phyloP scores from a whole-genome alignment of 2,113 vertebrate species.

The Marcusenius ussheri region DNA sequence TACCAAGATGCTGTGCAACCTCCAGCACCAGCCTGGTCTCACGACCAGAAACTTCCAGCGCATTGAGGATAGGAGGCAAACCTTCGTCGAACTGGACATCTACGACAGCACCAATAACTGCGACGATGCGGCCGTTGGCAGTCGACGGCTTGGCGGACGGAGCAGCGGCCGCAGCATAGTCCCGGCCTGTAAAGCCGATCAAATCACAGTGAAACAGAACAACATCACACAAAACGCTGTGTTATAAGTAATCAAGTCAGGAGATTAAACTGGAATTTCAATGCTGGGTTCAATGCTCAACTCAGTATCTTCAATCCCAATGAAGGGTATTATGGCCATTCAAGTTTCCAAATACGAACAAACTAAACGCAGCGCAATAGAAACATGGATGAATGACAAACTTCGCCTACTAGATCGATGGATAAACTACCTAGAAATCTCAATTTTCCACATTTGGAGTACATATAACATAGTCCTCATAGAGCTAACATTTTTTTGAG shows the following conservation, averaged over 20 bases:
- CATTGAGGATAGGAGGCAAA: slow-evolving; percentile 90
- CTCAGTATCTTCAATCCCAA: not conserved
- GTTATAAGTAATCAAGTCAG: not conserved
- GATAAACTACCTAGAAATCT: not conserved
- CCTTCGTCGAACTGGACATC: slow-evolving; percentile 96
- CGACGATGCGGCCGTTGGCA: slow-evolving; percentile 77
- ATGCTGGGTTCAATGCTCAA: not conserved
- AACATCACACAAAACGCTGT: not conserved
- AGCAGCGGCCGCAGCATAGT: slow-evolving; percentile 75
- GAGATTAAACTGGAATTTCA: not conserved
- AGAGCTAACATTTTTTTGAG: not conserved
- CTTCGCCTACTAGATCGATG: not conserved
- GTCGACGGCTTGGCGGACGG: slow-evolving; percentile 57
- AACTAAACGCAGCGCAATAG: not conserved
- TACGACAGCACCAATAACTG: slow-evolving; percentile 94
- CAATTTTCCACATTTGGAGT: not conserved
- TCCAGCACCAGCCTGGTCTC: slow-evolving; percentile 87
- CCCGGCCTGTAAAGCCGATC: slow-evolving; percentile 60
- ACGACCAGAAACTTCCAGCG: slow-evolving; percentile 82
- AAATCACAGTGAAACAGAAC: not conserved
- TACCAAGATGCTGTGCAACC: slow-evolving; percentile 95
- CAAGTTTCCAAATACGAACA: not conserved
- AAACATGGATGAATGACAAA: not conserved
- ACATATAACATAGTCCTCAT: not conserved
- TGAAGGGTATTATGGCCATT: not conserved